Base-by-base conservation (phyloP, 2,888 invertebrate genomes). In the Cacoxenus indagator region DNA sequence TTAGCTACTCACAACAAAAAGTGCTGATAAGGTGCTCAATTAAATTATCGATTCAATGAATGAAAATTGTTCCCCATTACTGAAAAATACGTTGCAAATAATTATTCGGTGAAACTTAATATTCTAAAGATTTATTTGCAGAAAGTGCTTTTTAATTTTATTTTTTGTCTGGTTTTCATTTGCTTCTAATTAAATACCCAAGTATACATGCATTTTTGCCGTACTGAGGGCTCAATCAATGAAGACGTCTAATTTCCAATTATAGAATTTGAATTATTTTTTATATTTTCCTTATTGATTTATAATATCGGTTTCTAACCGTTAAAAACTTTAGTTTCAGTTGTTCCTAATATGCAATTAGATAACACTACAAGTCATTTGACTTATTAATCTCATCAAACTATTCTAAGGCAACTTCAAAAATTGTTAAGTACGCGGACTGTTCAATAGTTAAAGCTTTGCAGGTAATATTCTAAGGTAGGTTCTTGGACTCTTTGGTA, bases 41-140 rank as follows among this genome's bases (percentile, higher is more conserved):
- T 22, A 8, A 54, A 54, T 54, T 54, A 59, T 59, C 8, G 11
- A 59, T 59, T 59, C 6, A 31, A 37, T 31, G 17, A 31, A 22
- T 22, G 9, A 59, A 59, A 59, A 59, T 59, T 59, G 59, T 31
- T 59, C 59, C 59, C 59, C 19, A 31, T 31, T 59, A 59, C 29
- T 31, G 17, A 9, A 22, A 37, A 31, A 31, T 17, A 59, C 19
- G 8, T 19, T 55, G n/a, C 0, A 11, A 26, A 31, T 6, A 37
- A 37, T 37, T 37, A 37, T n/a, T n/a, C n/a, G n/a, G n/a, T n/a
- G n/a, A n/a, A n/a, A n/a, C n/a, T n/a, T n/a, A n/a, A n/a, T n/a
- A n/a, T n/a, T n/a, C n/a, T n/a, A n/a, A n/a, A n/a, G n/a, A n/a
- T n/a, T n/a, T n/a, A n/a, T n/a, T n/a, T n/a, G n/a, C n/a, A n/a